Base-by-base conservation (phyloP, 2,888 invertebrate species). In the Leucophora obtusa region DNA sequence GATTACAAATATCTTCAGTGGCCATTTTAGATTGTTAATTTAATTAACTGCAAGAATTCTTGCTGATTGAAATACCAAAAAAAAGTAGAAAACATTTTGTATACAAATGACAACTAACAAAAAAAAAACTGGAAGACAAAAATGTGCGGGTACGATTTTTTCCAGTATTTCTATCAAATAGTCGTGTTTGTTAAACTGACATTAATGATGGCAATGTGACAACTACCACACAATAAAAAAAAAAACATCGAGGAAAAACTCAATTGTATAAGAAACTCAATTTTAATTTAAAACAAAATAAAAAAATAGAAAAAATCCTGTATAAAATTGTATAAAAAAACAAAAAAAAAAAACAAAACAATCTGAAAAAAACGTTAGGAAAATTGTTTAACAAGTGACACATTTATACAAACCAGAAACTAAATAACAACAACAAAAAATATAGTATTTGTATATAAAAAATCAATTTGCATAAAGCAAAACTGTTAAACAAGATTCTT, bases 361-460 rank as follows among this genome's bases (percentile, higher is more conserved):
- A 69, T 18, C 53, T 66, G 59, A 35, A 28, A 81, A 72, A 79
- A 65, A 65, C 58, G 63, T 74, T 79, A 69, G 56, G 70, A 78
- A 82, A 82, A 80, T 82, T 83, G 82, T 75, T 75, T 80, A 80
- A 80, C 82, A 82, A 82, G 80, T 82, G 82, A 80, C 82, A 80
- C 79, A 82, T 82, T 78, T 63, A 63, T 63, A 69, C 54, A 76
- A 75, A 65, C 24, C 59, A 68, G 74, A 51, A 70, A 18, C 53
- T 43, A 14, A 21, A 28, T 6, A 28, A 28, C 28, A 28, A 14
- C 10, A 54, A 50, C 62, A 76, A 58, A 59, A n/a, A 62, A 35
- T 51, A 24, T 21, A 28, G 28, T 28, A 54, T 33, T 33, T 43
- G 38, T 28, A 53, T 8, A 18, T 1, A 62, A 74, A 60, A 73